Base-by-base conservation (phyloP, 2,888 invertebrate species). In the Urechis unicinctus region DNA sequence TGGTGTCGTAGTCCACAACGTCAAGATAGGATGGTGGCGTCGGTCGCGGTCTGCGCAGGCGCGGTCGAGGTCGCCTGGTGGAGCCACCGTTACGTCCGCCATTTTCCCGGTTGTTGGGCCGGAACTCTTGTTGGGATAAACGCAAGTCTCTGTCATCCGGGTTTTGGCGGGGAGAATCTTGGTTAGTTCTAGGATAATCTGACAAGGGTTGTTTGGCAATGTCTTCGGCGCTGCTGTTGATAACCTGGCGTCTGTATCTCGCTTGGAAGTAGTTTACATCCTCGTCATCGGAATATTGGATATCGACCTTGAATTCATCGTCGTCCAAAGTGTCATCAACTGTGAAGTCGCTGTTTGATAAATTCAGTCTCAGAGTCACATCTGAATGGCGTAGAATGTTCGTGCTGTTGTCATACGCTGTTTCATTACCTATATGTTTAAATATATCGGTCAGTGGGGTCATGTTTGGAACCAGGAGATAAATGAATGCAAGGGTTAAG, bases 391-490 rank as follows among this genome's bases (percentile, higher is more conserved):
- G n/a, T 24, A 22, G 9, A 29, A 21, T 24, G 28, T 36, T 53
- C 22, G 50, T 59, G 6, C 26, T 21, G 41, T 50, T 60, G 49
- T 55, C 57, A 44, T 55, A 60, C 21, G 47, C 59, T 5, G 61
- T 58, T 41, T 62, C 62, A 29, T 62, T 62, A 9, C 57, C 57
- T n/a, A 62, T 44, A 41, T 61, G 42, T 25, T 36, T 47, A 44
- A 62, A 62, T 17, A 62, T 42, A 17, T 61, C 61, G 2, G 53
- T 44, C 59, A 62, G 60, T 17, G 63, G 58, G 21, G 63, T 62
- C 63, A 63, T 63, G 25, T 63, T 44, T 2, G 63, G 63, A 13
- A 63, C 50, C 24, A 63, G 56, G 6, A 63, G 55, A 26, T 63
- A 63, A 21, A 58, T 61, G 44, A 60, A 63, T 42, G 62, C 62